These are phyloP conservation scores for Habropoda laboriosa DNA, from an alignment of 1,140 invertebrate species.

Conservation along the genomic window DNA sequence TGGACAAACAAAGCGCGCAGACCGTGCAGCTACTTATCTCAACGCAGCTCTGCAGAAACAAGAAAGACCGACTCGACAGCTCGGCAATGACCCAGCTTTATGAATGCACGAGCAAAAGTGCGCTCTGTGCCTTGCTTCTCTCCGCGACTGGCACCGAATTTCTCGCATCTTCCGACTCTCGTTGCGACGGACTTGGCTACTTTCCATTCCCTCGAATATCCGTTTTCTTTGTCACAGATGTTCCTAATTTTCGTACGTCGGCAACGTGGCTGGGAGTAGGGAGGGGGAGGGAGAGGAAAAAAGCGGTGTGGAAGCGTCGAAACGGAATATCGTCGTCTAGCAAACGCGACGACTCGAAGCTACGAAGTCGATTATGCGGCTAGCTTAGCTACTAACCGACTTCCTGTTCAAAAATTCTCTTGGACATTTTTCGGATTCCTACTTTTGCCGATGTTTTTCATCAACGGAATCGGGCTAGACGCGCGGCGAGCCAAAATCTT, in stretches of 20 bases:
- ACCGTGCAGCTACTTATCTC: conserved; percentile 60
- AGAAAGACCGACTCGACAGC: conserved; percentile 60
- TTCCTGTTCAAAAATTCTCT: no score
- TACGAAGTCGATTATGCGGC: no score
- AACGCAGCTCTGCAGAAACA: conserved; percentile 51
- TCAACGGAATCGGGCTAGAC: no score
- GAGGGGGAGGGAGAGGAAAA: neutral
- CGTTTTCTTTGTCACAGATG: conserved; percentile 34
- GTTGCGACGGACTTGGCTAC: conserved; percentile 47
- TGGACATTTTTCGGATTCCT: no score
- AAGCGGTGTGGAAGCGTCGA: neutral
- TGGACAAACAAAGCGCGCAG: conserved; percentile 58
- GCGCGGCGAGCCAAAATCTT: no score
- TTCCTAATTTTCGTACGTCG: conserved; percentile 27
- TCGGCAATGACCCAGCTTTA: conserved; percentile 64
- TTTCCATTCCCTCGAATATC: conserved; percentile 43
- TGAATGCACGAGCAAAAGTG: conserved; percentile 60
- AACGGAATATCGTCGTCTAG: conserved; percentile 17
- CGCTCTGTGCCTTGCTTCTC: conserved; percentile 1
- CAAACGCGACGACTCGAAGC: no score
- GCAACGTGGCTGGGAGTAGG: neutral
- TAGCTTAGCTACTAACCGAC: no score
- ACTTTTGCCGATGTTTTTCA: no score
- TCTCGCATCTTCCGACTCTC: conserved; percentile 39
- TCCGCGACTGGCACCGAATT: conserved; percentile 40